Evolutionary conservation across 2,113 vertebrate genomes (phyloP).

Genomic region (Phalacrocorax aristotelis): DNA sequence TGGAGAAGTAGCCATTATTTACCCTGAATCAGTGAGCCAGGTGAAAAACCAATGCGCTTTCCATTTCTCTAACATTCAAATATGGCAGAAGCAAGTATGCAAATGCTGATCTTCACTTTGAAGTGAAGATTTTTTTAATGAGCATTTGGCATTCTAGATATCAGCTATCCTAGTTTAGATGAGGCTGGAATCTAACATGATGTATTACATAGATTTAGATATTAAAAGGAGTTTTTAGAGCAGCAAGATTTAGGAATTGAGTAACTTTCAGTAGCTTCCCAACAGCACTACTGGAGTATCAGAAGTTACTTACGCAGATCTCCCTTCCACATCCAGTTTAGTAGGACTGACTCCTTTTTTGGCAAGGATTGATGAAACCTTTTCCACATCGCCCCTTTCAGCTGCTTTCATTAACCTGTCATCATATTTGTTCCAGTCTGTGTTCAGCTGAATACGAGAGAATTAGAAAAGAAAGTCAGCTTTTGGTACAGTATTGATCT

Average conservation of each 20-base stretch:
- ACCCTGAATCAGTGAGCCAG: background rate
- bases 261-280: background rate
- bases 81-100: background rate
- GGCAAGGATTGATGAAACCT: slow-evolving; percentile 87
- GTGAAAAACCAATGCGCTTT: background rate
- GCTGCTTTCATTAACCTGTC: slow-evolving; percentile 98
- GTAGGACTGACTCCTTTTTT: slow-evolving; percentile 92
- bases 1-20: background rate
- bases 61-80: background rate
- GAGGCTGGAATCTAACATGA: rapidly evolving
- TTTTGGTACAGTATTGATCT: rapidly evolving
- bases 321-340: slow-evolving; percentile 93
- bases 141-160: background rate
- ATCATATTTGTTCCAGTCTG: slow-evolving; percentile 98
- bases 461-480: background rate
- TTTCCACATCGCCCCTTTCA: slow-evolving; percentile 93
- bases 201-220: rapidly evolving
- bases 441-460: slow-evolving; percentile 73
- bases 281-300: rapidly evolving
- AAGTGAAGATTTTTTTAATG: background rate
- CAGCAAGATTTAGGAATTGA: background rate
- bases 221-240: background rate
- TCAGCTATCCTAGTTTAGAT: background rate
- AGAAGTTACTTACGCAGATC: slow-evolving; percentile 88
- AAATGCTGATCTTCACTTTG: background rate